These are phyloP conservation scores for Meta bourneti DNA, from an alignment of 2,888 invertebrate genomes.

Conservation along the genomic window DNA sequence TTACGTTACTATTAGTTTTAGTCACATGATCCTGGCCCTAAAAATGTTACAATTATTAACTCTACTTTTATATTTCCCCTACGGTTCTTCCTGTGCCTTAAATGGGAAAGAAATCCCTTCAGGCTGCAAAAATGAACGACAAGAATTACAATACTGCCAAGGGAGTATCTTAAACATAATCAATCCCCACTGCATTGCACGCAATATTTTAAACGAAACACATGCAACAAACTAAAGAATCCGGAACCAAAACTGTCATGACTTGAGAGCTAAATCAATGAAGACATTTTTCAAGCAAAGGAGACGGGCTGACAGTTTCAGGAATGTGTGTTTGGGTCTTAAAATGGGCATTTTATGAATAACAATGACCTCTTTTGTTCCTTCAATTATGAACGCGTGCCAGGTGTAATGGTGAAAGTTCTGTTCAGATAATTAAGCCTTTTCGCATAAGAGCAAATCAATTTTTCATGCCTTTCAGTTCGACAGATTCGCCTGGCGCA, in stretches of 20 bases:
- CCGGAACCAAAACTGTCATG: not conserved
- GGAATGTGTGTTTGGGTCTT: slow-evolving; percentile 7
- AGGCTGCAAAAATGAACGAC: too few relatives aligned
- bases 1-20: too few relatives aligned
- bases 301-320: slow-evolving; percentile 7
- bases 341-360: slow-evolving; percentile 34
- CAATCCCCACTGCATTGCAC: too few relatives aligned
- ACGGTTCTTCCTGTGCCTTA: too few relatives aligned
- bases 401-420: slow-evolving; percentile 22
- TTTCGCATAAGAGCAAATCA: not conserved
- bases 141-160: too few relatives aligned
- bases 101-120: too few relatives aligned
- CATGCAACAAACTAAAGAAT: too few relatives aligned
- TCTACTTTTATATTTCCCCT: too few relatives aligned
- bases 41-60: too few relatives aligned
- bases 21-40: too few relatives aligned
- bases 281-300: slow-evolving; percentile 6
- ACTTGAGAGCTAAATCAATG: slow-evolving; percentile 1
- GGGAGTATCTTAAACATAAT: too few relatives aligned
- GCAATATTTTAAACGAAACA: too few relatives aligned
- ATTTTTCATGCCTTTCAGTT: not conserved
- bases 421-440: slow-evolving; percentile 28
- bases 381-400: slow-evolving; percentile 24
- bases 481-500: not conserved
- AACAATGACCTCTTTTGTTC: slow-evolving; percentile 44